phyloP scores from a whole-genome alignment of 2,797 vertebrate genomes.

The Pempheris klunzingeri region DNA sequence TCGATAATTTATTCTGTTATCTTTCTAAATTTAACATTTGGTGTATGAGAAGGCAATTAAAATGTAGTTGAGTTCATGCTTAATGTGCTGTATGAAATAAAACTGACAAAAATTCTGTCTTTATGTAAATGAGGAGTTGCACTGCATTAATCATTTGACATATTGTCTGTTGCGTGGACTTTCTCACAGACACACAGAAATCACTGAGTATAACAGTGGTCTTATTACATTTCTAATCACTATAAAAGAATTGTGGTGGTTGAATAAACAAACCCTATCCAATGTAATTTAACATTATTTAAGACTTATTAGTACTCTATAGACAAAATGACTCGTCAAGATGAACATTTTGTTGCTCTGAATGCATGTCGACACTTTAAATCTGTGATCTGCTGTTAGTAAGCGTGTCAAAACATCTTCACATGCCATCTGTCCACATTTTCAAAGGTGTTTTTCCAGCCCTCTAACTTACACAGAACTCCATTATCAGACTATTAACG shows the following conservation, averaged over 20 bases:
- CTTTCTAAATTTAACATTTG: slow-evolving; percentile 56
- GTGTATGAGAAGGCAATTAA: slow-evolving; percentile 53
- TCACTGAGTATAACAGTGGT: not conserved
- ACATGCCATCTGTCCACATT: slow-evolving; percentile 42
- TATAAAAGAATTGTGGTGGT: not conserved
- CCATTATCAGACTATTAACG: not conserved
- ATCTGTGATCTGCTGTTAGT: slow-evolving; percentile 26
- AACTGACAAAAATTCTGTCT: slow-evolving; percentile 36
- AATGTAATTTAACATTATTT: not conserved
- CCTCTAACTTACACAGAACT: slow-evolving; percentile 1
- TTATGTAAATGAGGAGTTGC: slow-evolving; percentile 40
- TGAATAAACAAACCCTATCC: not conserved
- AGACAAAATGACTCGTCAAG: not conserved
- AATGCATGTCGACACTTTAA: slow-evolving; percentile 14
- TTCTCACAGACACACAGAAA: not conserved
- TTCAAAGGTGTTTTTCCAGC: slow-evolving; percentile 33
- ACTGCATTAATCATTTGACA: slow-evolving; percentile 14
- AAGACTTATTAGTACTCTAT: not conserved
- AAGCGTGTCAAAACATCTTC: slow-evolving; percentile 37
- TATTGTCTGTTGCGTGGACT: not conserved
- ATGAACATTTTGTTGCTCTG: slow-evolving; percentile 2
- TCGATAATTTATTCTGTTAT: slow-evolving; percentile 51
- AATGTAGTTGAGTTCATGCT: slow-evolving; percentile 26
- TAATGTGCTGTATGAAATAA: slow-evolving; percentile 49
- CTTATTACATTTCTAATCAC: not conserved